Base-by-base conservation (phyloP, 2,888 invertebrate genomes). In the Tupiocoris notatus region DNA sequence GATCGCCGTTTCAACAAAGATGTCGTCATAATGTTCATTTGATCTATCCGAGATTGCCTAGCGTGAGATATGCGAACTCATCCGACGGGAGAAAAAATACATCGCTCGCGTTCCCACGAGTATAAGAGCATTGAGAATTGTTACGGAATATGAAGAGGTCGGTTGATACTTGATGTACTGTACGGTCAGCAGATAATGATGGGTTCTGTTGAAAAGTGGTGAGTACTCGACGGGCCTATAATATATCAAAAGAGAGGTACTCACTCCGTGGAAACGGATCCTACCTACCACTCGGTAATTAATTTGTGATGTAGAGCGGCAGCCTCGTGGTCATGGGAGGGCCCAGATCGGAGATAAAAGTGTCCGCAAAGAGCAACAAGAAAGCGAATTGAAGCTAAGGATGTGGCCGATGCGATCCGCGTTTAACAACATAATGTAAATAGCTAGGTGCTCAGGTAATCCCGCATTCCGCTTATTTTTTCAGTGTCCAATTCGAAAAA, bases 221-320 rank as follows among this genome's bases (percentile, higher is more conserved):
- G 39, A 39, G 39, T 39, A 39, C 39, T 39, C 39, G n/a, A 39
- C 39, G 6, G 39, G 39, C 39, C 39, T 39, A 39, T 12, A 39
- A 39, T 39, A 39, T 39, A 39, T 39, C 39, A 39, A 3, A 39
- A 12, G 12, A 12, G 39, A 39, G 39, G 39, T 39, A 39, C 39
- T 39, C 39, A 39, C 39, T 12, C 12, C 39, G 39, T 39, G 39
- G 12, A 39, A 7, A 39, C 39, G 12, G 39, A 39, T 39, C 39
- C 39, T 7, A 39, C 39, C 67, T 12, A 67, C 67, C 56, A 39
- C 67, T 67, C 22, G 57, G 67, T 57, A 67, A 67, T 67, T 67
- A 67, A 67, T 67, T 67, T 67, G 67, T 67, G 67, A 67, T 67
- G 67, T 67, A 67, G 67, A 67, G 67, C 67, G 67, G 54, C 56